Conservation (phyloP, 2,113 vertebrate species). For the Hippocampus zosterae region DNA sequence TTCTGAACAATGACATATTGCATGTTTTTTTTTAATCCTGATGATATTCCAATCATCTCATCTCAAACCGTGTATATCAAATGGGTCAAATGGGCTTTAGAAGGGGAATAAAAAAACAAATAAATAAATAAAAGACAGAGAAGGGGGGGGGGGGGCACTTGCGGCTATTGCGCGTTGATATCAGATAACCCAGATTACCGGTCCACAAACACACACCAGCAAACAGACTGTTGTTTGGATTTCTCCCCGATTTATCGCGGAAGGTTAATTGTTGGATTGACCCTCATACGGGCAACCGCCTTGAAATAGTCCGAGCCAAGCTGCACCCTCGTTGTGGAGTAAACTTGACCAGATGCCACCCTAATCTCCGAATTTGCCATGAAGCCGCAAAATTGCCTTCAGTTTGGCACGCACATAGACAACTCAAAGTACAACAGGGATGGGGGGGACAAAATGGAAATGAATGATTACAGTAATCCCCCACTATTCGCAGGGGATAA, state of each 20-base stretch:
- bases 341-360: conserved; percentile 34
- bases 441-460: neutral
- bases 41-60: too few relatives aligned
- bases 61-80: too few relatives aligned
- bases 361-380: conserved; percentile 45
- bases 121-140: too few relatives aligned
- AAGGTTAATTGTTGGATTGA: conserved; percentile 69
- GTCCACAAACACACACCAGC: neutral
- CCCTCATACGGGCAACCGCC: conserved; percentile 56
- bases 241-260: conserved; percentile 41
- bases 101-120: neutral
- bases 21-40: too few relatives aligned
- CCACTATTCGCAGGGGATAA: too few relatives aligned
- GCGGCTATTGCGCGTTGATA: neutral
- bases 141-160: conserved; percentile 3
- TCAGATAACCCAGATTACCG: neutral
- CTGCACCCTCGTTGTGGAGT: conserved; percentile 11
- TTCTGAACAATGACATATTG: too few relatives aligned
- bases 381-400: conserved; percentile 33
- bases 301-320: conserved; percentile 45
- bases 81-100: conserved; percentile 12
- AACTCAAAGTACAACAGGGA: conserved; percentile 16
- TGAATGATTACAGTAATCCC: neutral
- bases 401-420: conserved; percentile 17
- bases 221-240: conserved; percentile 1